Conservation (phyloP, 1,140 invertebrate genomes). For the Ceratina australensis region DNA sequence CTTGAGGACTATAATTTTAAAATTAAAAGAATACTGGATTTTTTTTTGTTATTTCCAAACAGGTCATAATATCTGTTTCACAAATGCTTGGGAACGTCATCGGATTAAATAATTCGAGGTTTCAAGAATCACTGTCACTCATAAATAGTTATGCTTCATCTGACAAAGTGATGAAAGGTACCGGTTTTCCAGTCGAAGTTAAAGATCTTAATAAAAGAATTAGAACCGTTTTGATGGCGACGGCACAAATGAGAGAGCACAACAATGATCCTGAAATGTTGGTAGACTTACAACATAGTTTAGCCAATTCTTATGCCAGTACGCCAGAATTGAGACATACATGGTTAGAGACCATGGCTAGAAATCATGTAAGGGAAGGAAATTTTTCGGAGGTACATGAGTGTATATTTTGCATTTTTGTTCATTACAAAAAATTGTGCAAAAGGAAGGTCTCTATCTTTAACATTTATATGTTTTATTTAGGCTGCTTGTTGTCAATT, state of each 20-base stretch:
- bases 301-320: slow-evolving; percentile 96
- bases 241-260: slow-evolving; percentile 94
- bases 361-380: slow-evolving; percentile 88
- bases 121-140: slow-evolving; percentile 94
- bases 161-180: slow-evolving; percentile 96
- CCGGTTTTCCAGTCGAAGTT: slow-evolving; percentile 92
- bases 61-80: slow-evolving; percentile 95
- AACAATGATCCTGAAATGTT: slow-evolving; percentile 94
- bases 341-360: slow-evolving; percentile 95
- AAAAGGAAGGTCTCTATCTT: background rate
- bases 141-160: slow-evolving; percentile 96
- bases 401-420: slow-evolving; percentile 7
- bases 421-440: background rate
- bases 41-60: slow-evolving; percentile 37
- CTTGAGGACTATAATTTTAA: slow-evolving; percentile 21
- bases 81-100: slow-evolving; percentile 93
- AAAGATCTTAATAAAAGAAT: slow-evolving; percentile 95
- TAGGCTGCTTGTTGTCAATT: slow-evolving; percentile 93
- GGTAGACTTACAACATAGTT: slow-evolving; percentile 94
- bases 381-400: slow-evolving; percentile 86
- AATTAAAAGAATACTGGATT: slow-evolving; percentile 30
- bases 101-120: slow-evolving; percentile 91
- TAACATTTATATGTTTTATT: slow-evolving; percentile 19
- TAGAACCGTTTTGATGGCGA: slow-evolving; percentile 95
- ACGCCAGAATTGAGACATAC: slow-evolving; percentile 95